These are phyloP conservation scores for Lepus oiostolus DNA, from an alignment of 2,797 vertebrate species.

Conservation along the genomic window DNA sequence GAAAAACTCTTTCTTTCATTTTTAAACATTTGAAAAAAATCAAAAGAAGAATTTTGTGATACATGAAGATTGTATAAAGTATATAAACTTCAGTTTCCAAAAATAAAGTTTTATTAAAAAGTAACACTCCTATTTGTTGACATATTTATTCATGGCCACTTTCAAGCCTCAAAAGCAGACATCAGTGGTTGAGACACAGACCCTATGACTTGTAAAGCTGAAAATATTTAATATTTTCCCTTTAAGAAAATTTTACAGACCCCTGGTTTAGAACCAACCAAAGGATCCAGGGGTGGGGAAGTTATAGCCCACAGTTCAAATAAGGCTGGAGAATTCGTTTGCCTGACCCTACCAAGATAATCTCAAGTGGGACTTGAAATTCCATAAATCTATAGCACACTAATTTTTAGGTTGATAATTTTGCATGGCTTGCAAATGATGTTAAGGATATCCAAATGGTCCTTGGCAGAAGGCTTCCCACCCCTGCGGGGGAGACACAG, in stretches of 20 bases:
- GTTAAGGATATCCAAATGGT: no score
- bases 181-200: not conserved
- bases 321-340: no score
- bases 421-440: no score
- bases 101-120: not conserved
- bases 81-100: not conserved
- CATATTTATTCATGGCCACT: not conserved
- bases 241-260: conserved; percentile 24
- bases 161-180: not conserved
- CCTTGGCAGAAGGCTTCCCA: no score
- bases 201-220: not conserved
- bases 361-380: no score
- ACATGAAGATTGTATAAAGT: not conserved
- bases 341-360: no score
- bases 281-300: no score
- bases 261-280: not conserved
- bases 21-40: not conserved
- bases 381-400: no score
- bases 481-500: not conserved
- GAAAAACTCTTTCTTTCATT: not conserved
- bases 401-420: no score
- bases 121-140: no score
- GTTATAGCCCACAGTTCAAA: no score
- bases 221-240: not conserved
- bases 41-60: not conserved